Base-by-base conservation (phyloP, 1,140 invertebrate species). In the Zaprionus ghesquierei region DNA sequence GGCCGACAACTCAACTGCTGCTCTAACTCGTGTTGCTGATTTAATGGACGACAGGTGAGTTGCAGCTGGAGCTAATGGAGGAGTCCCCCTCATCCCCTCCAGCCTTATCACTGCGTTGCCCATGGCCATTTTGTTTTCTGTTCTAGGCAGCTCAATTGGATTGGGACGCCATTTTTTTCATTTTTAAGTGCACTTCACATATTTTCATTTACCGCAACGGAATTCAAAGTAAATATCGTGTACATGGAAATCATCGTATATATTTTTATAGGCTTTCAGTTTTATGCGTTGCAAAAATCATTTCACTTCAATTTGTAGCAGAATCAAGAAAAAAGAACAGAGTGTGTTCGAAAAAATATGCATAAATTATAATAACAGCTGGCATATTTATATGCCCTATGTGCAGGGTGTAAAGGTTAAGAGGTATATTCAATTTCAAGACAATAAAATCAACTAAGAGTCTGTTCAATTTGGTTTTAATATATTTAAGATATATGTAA, bases 291-390 rank as follows among this genome's bases (percentile, higher is more conserved):
- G 27, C 53, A 49, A 80, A 80, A 87, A 81, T 85, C 69, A 70
- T 87, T 87, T 80, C 38, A 69, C 73, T 64, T 59, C 73, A 86
- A 84, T 84, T 82, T 84, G 61, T 79, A 74, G 65, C 75, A 59
- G 50, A 70, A 61, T 31, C 27, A 27, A 12, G 54, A 63, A 68
- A 51, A 51, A 51, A 27, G 6, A 13, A 23, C 9, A 50, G 4
- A 68, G 15, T 76, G 66, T 56, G 64, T 73, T 64, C 65, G 69
- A 85, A 61, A 76, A 70, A 62, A 75, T 79, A 79, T 73, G 84
- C 84, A 87, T 89, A 89, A 79, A 82, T 89, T 89, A 82, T 72
- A 84, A 82, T 79, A 87, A 77, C 82, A 87, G 75, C 76, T 87
- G 82, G 51, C 68, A 49, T 20, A 54, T 27, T 59, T 66, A 10